Evolutionary conservation across 2,113 vertebrate genomes (phyloP).

Genomic region (Cavia porcellus): DNA sequence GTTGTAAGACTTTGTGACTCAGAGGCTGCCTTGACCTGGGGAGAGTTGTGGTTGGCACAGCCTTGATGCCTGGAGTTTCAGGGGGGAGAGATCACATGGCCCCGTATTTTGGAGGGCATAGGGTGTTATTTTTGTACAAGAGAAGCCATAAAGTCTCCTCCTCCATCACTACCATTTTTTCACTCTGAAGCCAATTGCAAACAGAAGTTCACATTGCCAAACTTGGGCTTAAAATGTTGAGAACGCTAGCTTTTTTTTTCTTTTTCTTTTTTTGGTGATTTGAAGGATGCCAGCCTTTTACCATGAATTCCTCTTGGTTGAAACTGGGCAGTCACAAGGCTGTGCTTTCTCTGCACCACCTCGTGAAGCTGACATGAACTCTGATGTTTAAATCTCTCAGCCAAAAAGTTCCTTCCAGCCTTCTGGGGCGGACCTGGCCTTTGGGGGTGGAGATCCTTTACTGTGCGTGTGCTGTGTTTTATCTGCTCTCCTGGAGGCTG

Average conservation of each 20-base stretch:
- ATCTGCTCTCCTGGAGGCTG: slow-evolving; percentile 55
- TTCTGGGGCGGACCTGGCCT: neutral
- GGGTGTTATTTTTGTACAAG: slow-evolving; percentile 19
- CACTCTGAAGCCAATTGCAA: neutral
- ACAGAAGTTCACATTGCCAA: neutral
- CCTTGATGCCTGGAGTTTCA: neutral
- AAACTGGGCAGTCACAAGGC: neutral
- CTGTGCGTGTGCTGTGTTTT: neutral
- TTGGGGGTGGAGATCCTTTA: neutral
- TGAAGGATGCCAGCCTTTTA: neutral
- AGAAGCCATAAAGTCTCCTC: neutral
- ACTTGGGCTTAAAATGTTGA: neutral
- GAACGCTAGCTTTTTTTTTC: too few relatives aligned
- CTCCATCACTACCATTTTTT: neutral
- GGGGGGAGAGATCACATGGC: neutral
- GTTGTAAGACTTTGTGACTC: neutral
- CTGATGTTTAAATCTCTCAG: slow-evolving; percentile 2
- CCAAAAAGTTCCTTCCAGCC: neutral
- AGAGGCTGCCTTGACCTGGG: neutral
- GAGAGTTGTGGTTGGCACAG: neutral
- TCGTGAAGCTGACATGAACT: neutral
- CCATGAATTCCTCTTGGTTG: slow-evolving; percentile 9
- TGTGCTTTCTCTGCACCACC: neutral
- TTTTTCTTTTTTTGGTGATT: neutral
- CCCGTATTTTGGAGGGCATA: neutral